Evolutionary conservation across 2,113 vertebrate genomes (phyloP).

Genomic region (Chaenocephalus aceratus): DNA sequence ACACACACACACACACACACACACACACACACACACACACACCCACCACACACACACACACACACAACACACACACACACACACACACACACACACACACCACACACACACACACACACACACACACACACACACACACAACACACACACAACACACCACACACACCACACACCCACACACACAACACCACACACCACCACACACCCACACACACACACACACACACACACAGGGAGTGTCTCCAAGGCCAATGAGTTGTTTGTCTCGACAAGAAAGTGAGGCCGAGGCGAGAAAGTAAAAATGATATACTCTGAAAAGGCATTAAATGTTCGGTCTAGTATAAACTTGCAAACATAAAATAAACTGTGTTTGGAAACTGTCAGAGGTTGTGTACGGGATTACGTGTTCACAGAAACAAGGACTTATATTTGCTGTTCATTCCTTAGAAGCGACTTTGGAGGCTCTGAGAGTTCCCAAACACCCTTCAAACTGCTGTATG

Average conservation of each 20-base stretch:
- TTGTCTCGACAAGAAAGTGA: conserved; percentile 44
- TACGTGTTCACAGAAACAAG: neutral
- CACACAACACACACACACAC: no score
- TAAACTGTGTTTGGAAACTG: neutral
- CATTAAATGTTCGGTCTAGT: conserved; percentile 1
- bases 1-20: no score
- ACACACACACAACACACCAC: no score
- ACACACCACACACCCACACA: no score
- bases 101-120: no score
- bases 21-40: no score
- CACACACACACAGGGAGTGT: conserved; percentile 19
- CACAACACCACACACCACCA: no score
- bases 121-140: no score
- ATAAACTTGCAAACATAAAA: conserved; percentile 15
- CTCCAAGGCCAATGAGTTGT: conserved; percentile 24
- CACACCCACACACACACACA: no score
- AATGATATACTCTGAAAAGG: conserved; percentile 17
- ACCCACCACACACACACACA: no score
- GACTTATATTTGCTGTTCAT: neutral
- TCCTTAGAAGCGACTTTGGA: neutral
- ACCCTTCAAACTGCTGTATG: neutral
- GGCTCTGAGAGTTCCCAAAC: neutral
- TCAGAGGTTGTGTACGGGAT: neutral
- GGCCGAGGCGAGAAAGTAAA: neutral
- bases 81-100: no score